A percentile compares a stretch with the other conserved stretches of the same genome.
Evolutionary conservation across 2,888 invertebrate genomes (phyloP).

Genomic region (Ornithoptera alexandrae): DNA sequence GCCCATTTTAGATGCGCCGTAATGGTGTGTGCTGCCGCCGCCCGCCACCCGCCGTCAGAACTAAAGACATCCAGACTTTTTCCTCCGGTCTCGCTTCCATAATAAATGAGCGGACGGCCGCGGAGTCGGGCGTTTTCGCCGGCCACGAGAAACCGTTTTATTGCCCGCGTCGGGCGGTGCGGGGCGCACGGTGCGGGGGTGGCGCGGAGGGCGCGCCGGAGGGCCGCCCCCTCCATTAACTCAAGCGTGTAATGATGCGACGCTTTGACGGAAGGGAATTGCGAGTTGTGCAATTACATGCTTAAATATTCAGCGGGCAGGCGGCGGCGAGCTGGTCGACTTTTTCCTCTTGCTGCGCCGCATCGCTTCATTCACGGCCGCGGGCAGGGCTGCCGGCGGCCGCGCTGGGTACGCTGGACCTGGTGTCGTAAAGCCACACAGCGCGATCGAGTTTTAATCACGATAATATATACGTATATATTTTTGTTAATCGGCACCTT

Average conservation of each 20-base stretch:
- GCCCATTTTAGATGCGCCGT: too few relatives aligned
- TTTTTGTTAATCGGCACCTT: too few relatives aligned
- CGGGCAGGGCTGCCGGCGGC: slow-evolving; percentile 4
- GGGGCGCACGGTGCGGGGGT: background rate
- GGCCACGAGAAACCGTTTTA: slow-evolving; percentile 40
- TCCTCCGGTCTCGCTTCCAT: slow-evolving; percentile 50
- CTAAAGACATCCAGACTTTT: slow-evolving; percentile 39
- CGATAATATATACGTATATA: too few relatives aligned
- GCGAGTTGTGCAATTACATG: slow-evolving; percentile 56
- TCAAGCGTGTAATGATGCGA: slow-evolving; percentile 48
- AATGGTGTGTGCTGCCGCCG: background rate
- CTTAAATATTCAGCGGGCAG: slow-evolving; percentile 55
- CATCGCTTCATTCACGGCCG: slow-evolving; percentile 19
- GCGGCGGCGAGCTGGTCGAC: background rate
- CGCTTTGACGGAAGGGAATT: slow-evolving; percentile 47
- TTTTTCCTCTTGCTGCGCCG: slow-evolving; percentile 10
- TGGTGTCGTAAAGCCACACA: background rate
- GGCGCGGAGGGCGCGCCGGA: slow-evolving; percentile 28
- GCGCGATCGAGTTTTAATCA: too few relatives aligned
- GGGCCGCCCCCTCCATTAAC: slow-evolving; percentile 41
- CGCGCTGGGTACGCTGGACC: background rate
- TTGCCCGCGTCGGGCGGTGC: slow-evolving; percentile 28
- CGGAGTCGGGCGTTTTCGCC: slow-evolving; percentile 39
- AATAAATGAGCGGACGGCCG: slow-evolving; percentile 56
- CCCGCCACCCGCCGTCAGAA: background rate